Conservation (phyloP, 2,888 invertebrate species). For the Alcis repandata region DNA sequence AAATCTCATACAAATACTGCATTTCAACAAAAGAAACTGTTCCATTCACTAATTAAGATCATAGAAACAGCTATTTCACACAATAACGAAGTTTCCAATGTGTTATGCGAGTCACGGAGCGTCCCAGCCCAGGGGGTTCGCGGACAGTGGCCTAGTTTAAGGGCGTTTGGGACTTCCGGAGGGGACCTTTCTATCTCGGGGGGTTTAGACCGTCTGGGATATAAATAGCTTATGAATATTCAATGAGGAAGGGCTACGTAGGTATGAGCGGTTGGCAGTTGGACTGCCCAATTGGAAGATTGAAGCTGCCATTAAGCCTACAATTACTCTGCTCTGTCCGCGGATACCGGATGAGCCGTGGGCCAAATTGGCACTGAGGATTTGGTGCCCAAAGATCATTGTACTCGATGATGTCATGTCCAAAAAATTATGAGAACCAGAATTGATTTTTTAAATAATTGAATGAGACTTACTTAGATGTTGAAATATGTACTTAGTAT, state of each 20-base stretch:
- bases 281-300: background rate
- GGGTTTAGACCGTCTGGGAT: background rate
- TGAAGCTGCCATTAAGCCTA: background rate
- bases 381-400: background rate
- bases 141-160: conserved; percentile 19
- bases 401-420: background rate
- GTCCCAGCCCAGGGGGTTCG: background rate
- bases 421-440: background rate
- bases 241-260: conserved; percentile 3
- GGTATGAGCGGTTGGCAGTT: background rate
- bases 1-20: conserved; percentile 25
- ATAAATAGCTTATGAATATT: conserved; percentile 15
- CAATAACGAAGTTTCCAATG: conserved; percentile 24
- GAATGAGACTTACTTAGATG: background rate
- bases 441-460: background rate
- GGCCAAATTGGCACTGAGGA: background rate
- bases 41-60: conserved; percentile 36
- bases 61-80: conserved; percentile 40
- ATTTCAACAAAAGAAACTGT: conserved; percentile 24
- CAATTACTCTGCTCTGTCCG: background rate
- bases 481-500: no score
- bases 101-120: conserved; percentile 5
- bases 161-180: conserved; percentile 24
- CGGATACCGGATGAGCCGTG: background rate
- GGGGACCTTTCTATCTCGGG: conserved; percentile 1